Percentiles rank a stretch among this genome's conserved stretches.
phyloP scores from a whole-genome alignment of 2,797 vertebrate genomes.

The Trachurus trachurus region DNA sequence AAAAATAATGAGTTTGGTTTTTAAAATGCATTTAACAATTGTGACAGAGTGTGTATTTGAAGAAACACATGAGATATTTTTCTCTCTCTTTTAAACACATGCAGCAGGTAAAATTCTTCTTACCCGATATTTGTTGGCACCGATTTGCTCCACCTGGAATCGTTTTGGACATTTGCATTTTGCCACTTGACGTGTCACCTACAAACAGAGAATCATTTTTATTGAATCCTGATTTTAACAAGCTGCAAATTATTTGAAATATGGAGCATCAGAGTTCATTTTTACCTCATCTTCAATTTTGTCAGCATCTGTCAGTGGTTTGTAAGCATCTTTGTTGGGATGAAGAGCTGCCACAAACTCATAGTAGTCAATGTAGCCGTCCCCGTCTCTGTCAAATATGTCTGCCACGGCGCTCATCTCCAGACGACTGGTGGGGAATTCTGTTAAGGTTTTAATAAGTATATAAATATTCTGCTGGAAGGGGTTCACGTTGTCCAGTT shows the following conservation, averaged over 20 bases:
- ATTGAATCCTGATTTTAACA: not conserved
- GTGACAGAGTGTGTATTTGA: conserved; percentile 4
- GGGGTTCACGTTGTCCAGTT: not conserved
- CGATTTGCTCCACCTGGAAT: conserved; percentile 99
- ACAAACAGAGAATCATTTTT: conserved; percentile 11
- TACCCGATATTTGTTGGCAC: conserved; percentile 99
- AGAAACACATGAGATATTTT: not conserved
- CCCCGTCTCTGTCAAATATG: conserved; percentile 98
- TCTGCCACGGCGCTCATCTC: conserved; percentile 99
- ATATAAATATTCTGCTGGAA: not conserved
- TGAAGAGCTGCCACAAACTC: conserved; percentile 99
- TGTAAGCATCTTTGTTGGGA: conserved; percentile 99
- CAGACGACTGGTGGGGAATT: conserved; percentile 97
- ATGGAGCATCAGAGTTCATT: not conserved
- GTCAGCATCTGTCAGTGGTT: conserved; percentile 97
- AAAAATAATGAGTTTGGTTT: not conserved
- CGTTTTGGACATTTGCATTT: conserved; percentile 99
- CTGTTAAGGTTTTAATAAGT: conserved; percentile 71
- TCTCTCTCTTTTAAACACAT: not conserved
- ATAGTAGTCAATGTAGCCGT: conserved; percentile 99
- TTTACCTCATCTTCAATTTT: conserved; percentile 99
- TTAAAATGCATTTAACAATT: conserved; percentile 9
- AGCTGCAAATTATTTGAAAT: not conserved
- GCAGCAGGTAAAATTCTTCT: conserved; percentile 62
- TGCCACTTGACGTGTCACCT: conserved; percentile 99